Base-by-base conservation (phyloP, 2,797 vertebrate genomes). In the Lagorchestes hirsutus region DNA sequence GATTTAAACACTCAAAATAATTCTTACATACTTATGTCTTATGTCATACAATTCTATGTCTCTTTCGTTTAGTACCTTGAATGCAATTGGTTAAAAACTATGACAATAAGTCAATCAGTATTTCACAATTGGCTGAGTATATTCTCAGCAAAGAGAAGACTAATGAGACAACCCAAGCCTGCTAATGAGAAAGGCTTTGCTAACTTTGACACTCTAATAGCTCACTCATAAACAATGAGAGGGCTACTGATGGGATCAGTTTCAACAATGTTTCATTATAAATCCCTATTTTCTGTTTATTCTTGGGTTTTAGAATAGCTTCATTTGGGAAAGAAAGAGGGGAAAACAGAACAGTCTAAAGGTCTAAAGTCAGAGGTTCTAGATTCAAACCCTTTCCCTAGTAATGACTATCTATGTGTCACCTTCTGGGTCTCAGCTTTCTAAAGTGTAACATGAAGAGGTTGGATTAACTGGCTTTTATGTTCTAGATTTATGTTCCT, bases 181-280 rank as follows among this genome's bases (percentile, higher is more conserved):
- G 56, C 54, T 55, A 62, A 34, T 28, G 92, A 58, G 93, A 87
- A 94, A 92, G 14, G 92, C 93, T 97, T 94, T 96, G 27, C 90
- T 92, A 74, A 90, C 55, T 46, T 87, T 95, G 94, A 97, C 40
- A 92, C 92, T 29, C n/a, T 50, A 94, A 67, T 0, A 82, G 46
- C 54, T 93, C 90, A 91, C 3, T 82, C 40, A 40, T 29, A 91
- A 96, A 82, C 11, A 87, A 52, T 2, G 18, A 16, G 16, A 50
- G 40, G 40, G 31, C 74, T 22, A 50, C 40, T 46, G 74, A 82
- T 6, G 40, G 67, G 67, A 46, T 82, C 28, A 40, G 14, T 82
- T 82, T 82, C 67, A 82, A 82, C 18, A 9, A 87, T 87, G 40
- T 12, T 87, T n/a, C 74, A 27, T 82, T 82, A 82, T 27, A 40